Evolutionary conservation across 2,797 vertebrate genomes (phyloP).

Genomic region (Chelidonichthys spinosus): DNA sequence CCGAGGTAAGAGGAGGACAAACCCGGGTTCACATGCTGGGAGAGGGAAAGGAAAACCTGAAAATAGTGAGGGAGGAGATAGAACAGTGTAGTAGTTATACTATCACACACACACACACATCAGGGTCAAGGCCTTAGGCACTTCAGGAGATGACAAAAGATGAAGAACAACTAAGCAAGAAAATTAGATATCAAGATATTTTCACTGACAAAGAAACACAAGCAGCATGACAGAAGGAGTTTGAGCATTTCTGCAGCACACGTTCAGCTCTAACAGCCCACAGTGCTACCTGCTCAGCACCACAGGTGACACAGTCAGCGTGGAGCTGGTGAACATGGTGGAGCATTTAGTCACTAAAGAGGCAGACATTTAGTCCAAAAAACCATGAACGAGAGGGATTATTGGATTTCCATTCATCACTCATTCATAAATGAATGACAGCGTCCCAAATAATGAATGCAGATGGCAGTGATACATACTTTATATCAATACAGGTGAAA

Average conservation of each 20-base stretch:
- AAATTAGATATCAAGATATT: background rate
- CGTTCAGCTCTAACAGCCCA: background rate
- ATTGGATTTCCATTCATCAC: background rate
- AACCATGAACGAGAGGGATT: background rate
- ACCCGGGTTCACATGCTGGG: slow-evolving; percentile 31
- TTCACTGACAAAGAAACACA: slow-evolving; percentile 4
- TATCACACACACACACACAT: slow-evolving; percentile 8
- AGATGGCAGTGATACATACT: background rate
- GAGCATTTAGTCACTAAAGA: background rate
- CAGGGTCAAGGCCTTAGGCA: slow-evolving; percentile 2
- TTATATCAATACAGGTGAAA: background rate
- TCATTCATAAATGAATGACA: background rate
- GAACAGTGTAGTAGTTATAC: slow-evolving; percentile 17
- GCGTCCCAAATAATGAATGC: background rate
- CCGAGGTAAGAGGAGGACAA: slow-evolving; percentile 48
- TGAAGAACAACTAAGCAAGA: background rate
- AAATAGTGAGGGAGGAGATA: slow-evolving; percentile 32
- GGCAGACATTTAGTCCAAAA: background rate
- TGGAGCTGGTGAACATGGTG: background rate
- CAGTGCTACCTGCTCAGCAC: background rate
- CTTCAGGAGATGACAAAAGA: slow-evolving; percentile 13
- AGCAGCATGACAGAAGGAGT: background rate
- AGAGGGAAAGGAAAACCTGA: slow-evolving; percentile 41
- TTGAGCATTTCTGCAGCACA: background rate
- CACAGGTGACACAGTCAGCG: background rate